A percentile compares a stretch with the other conserved stretches of the same genome.
phyloP scores from a whole-genome alignment of 2,113 vertebrate species.

The Xiphias gladius region DNA sequence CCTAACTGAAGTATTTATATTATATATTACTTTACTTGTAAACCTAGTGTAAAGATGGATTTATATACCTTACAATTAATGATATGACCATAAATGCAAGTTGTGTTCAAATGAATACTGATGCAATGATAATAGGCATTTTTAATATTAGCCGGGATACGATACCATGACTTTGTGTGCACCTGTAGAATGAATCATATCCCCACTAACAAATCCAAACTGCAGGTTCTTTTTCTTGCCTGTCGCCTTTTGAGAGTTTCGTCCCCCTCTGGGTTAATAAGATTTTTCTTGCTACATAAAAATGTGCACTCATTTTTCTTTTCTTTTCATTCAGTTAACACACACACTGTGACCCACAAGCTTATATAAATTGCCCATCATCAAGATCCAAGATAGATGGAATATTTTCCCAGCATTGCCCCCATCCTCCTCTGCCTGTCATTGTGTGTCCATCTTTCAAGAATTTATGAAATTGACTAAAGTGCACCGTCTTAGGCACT shows the following conservation, averaged over 20 bases:
- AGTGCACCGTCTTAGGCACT: constrained; percentile 46
- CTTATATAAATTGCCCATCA: constrained; percentile 61
- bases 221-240: constrained; percentile 5
- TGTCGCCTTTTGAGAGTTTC: background rate
- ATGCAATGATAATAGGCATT: background rate
- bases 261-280: constrained; percentile 37
- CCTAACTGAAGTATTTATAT: background rate
- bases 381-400: constrained; percentile 65
- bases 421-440: constrained; percentile 46
- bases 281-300: constrained; percentile 23
- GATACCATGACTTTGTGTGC: background rate
- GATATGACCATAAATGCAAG: background rate
- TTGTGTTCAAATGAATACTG: background rate
- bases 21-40: background rate
- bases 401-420: constrained; percentile 56
- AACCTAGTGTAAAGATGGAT: background rate
- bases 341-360: constrained; percentile 29
- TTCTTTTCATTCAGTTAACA: constrained; percentile 43
- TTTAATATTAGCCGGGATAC: background rate
- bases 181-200: constrained; percentile 8
- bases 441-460: constrained; percentile 57
- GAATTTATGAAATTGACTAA: constrained; percentile 56
- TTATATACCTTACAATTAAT: background rate
- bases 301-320: constrained; percentile 51
- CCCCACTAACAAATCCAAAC: constrained; percentile 8